These are phyloP conservation scores for Aphrocallistes beatrix DNA, from an alignment of 37 sponge, comb jelly and placozoan genomes.

Conservation along the genomic window DNA sequence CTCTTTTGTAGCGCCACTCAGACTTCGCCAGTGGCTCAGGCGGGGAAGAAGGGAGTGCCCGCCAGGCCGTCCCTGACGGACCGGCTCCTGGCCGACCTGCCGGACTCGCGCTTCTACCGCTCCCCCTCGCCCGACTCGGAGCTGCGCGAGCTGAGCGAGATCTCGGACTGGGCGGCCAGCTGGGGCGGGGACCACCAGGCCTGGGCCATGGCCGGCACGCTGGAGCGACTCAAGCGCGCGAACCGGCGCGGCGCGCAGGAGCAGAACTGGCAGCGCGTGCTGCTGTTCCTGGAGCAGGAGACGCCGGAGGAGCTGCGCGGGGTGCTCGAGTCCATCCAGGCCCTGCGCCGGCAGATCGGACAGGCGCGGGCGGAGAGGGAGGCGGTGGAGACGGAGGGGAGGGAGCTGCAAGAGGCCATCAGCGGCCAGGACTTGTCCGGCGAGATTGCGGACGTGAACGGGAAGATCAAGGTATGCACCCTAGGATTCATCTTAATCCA, in stretches of 20 bases:
- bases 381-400: background rate
- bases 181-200: constrained; percentile 57
- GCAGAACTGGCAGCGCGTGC: constrained; percentile 46
- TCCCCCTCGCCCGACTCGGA: constrained; percentile 11
- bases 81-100: constrained; percentile 41
- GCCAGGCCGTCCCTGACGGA: constrained; percentile 27
- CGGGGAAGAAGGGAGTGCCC: background rate
- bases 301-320: background rate
- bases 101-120: constrained; percentile 9
- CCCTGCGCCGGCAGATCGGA: background rate
- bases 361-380: background rate
- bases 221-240: constrained; percentile 56
- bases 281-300: background rate
- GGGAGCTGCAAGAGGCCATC: background rate
- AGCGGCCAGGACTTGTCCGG: background rate
- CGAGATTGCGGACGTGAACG: background rate
- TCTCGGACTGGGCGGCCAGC: constrained; percentile 31
- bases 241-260: constrained; percentile 43
- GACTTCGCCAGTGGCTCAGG: background rate
- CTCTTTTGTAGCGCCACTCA: background rate
- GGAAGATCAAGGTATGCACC: constrained; percentile 25
- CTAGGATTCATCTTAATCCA: too few relatives aligned
- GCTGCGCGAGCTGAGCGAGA: constrained; percentile 27
- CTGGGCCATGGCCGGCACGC: constrained; percentile 51
- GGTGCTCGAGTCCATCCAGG: background rate